Conservation (phyloP, 2,888 invertebrate species). For the Diabrotica balteata region DNA sequence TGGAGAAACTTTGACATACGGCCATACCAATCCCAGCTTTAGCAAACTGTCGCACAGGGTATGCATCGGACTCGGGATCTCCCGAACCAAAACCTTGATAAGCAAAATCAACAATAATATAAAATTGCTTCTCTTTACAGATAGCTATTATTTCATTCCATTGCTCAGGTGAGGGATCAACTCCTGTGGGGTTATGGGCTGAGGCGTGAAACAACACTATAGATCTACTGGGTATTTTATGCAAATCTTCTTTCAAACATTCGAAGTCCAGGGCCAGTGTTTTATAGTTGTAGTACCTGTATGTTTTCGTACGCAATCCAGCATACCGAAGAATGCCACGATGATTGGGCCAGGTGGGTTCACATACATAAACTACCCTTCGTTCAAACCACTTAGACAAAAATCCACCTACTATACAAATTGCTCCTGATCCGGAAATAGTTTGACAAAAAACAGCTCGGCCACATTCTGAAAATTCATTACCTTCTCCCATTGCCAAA, state of each 20-base stretch:
- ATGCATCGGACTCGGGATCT: slow-evolving; percentile 67
- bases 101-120: slow-evolving; percentile 73
- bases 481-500: slow-evolving; percentile 68
- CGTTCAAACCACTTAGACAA: slow-evolving; percentile 64
- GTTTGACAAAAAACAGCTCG: slow-evolving; percentile 59
- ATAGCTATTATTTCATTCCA: slow-evolving; percentile 70
- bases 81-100: slow-evolving; percentile 71
- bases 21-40: slow-evolving; percentile 67
- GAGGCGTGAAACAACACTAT: slow-evolving; percentile 71
- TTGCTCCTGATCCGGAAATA: slow-evolving; percentile 73
- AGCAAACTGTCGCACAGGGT: slow-evolving; percentile 65
- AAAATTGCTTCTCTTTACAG: slow-evolving; percentile 64
- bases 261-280: slow-evolving; percentile 72
- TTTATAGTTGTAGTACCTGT: slow-evolving; percentile 70
- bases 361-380: slow-evolving; percentile 68
- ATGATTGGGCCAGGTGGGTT: slow-evolving; percentile 76
- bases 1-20: slow-evolving; percentile 67
- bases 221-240: slow-evolving; percentile 69
- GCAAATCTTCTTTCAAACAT: slow-evolving; percentile 69
- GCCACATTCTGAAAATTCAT: slow-evolving; percentile 59
- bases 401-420: slow-evolving; percentile 69
- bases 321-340: slow-evolving; percentile 69
- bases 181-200: slow-evolving; percentile 74
- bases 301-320: slow-evolving; percentile 67
- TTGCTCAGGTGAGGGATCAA: slow-evolving; percentile 66